These are phyloP conservation scores for Phoeniculus purpureus DNA, from an alignment of 2,797 vertebrate genomes.

Conservation along the genomic window DNA sequence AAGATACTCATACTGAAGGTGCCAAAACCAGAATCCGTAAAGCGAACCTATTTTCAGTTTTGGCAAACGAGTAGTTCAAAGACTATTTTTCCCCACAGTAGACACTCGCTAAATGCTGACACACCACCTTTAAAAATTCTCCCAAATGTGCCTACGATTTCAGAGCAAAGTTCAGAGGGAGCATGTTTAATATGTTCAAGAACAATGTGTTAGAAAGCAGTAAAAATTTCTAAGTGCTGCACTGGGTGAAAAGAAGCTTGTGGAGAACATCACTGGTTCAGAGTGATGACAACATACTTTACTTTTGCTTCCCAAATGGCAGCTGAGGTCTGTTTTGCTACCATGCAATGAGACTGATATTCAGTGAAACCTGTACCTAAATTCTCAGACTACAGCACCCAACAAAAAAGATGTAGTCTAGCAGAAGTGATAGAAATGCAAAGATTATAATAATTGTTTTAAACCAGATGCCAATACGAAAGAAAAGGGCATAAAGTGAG, in stretches of 20 bases:
- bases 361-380: background rate
- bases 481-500: background rate
- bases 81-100: background rate
- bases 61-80: background rate
- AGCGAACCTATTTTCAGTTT: background rate
- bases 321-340: background rate
- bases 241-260: background rate
- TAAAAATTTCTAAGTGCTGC: background rate
- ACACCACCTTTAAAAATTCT: background rate
- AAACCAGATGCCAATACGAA: background rate
- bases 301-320: background rate
- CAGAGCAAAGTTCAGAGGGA: background rate
- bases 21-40: background rate
- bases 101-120: rapidly evolving
- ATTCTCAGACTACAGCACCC: background rate
- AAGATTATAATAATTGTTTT: background rate
- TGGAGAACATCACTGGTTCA: background rate
- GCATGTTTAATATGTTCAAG: background rate
- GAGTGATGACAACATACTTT: background rate
- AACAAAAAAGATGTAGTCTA: background rate
- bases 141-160: background rate
- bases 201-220: background rate
- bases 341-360: background rate
- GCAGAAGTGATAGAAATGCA: background rate
- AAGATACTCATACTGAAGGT: background rate